Evolutionary conservation across 2,797 vertebrate species (phyloP), one percentile per base, ranked within the genome.

Genomic region (Danionella dracula): DNA sequence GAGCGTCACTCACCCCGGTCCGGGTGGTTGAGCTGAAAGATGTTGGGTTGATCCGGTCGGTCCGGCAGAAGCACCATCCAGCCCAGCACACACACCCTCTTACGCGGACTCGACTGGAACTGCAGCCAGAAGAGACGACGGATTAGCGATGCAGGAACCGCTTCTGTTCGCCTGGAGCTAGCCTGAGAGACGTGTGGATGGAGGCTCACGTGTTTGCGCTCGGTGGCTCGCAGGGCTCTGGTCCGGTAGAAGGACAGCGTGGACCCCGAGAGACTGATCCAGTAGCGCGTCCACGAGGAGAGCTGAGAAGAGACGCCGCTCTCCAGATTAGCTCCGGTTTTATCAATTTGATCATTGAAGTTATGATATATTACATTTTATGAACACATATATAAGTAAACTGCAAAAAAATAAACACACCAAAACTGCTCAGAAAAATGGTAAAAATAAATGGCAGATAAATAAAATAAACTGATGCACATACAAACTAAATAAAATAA

Each of bases 1-100:
- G 23, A 27, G 23, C 3, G 6, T 13, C 0, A 1, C 70, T 65
- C 74, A 95, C 95, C 95, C 94, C 91, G 94, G 74, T 97, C 95
- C 19, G 94, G 92, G 77, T 98, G 92, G 58, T 93, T 97, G 63
- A 98, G 90, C 77, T 95, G 94, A 82, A 97, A 98, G 84, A 96
- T 91, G 79, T 95, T 92, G 2, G 94, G 95, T 79, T 94, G 91
- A 69, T 93, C 88, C 0, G 93, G 94, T 73, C 96, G 91, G 0
- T 97, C 94, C 1, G 94, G 94, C 69, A 98, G 86, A 44, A 93
- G 90, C 53, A 92, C 93, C 90, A 98, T 98, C 94, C 94, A 97
- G 66, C 92, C 94, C 37, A 91, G 81, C 27, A 98, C 72, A 46
- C 91, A 94, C 55, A 95, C 90, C 74, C 93, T 95, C 82, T 98